These are phyloP conservation scores for Picathartes gymnocephalus DNA, from an alignment of 2,113 vertebrate genomes.

Conservation along the genomic window DNA sequence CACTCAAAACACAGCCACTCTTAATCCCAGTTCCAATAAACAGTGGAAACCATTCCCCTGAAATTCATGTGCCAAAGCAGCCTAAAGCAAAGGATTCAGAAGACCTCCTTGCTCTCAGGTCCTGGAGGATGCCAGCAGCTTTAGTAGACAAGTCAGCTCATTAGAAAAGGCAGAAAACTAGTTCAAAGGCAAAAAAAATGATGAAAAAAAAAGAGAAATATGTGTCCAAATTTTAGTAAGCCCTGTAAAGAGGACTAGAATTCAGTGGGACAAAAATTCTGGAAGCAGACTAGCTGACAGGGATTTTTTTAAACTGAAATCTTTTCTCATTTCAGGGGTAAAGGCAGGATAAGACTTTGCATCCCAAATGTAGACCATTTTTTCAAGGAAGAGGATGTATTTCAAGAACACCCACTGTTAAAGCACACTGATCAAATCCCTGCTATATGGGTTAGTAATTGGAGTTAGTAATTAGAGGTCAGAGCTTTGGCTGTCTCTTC, in stretches of 20 bases:
- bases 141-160: neutral
- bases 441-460: neutral
- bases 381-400: neutral
- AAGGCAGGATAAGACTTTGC: neutral
- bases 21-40: constrained; percentile 30
- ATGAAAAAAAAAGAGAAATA: neutral
- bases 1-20: constrained; percentile 10
- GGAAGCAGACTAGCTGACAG: neutral
- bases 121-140: neutral
- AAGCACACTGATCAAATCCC: neutral
- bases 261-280: neutral
- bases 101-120: fast-evolving
- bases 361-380: neutral
- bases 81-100: neutral
- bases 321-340: neutral
- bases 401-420: neutral
- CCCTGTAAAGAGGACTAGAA: neutral
- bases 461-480: neutral
- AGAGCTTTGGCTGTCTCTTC: neutral
- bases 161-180: neutral
- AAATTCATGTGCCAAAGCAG: neutral
- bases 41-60: neutral
- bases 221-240: neutral
- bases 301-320: neutral
- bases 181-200: neutral